Evolutionary conservation across 2,797 vertebrate species (phyloP).

Genomic region (Halcyon chelicuti): DNA sequence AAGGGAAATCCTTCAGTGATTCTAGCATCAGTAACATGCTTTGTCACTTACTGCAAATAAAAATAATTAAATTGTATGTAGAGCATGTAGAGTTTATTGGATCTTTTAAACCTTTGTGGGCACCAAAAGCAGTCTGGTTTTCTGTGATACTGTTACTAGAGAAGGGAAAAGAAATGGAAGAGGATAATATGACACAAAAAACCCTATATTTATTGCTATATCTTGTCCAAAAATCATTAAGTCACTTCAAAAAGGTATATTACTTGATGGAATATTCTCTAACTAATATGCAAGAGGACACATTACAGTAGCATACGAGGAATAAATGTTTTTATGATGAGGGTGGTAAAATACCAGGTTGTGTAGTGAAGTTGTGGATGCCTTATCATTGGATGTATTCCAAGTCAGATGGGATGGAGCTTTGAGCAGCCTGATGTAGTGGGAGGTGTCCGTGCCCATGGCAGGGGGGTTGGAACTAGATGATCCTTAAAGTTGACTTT

Average conservation of each 20-base stretch:
- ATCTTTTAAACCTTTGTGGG: background rate
- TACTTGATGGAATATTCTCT: background rate
- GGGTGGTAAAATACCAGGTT: background rate
- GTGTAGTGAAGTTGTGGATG: background rate
- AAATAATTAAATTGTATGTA: slow-evolving; percentile 50
- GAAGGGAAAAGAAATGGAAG: background rate
- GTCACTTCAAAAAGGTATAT: background rate
- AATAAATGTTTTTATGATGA: background rate
- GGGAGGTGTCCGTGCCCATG: background rate
- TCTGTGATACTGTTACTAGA: background rate
- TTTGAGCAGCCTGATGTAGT: background rate
- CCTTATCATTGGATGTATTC: accelerated
- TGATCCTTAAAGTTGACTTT: background rate
- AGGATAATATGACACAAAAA: background rate
- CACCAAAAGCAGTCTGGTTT: background rate
- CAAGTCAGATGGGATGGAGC: accelerated
- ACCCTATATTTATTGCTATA: background rate
- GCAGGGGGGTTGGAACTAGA: background rate
- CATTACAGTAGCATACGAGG: background rate
- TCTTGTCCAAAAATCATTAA: background rate
- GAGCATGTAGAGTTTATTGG: background rate
- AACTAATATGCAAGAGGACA: background rate
- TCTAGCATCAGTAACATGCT: background rate
- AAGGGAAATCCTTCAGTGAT: background rate
- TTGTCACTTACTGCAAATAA: slow-evolving; percentile 52